Evolutionary conservation across 2,797 vertebrate species (phyloP).

Genomic region (Pterois miles): DNA sequence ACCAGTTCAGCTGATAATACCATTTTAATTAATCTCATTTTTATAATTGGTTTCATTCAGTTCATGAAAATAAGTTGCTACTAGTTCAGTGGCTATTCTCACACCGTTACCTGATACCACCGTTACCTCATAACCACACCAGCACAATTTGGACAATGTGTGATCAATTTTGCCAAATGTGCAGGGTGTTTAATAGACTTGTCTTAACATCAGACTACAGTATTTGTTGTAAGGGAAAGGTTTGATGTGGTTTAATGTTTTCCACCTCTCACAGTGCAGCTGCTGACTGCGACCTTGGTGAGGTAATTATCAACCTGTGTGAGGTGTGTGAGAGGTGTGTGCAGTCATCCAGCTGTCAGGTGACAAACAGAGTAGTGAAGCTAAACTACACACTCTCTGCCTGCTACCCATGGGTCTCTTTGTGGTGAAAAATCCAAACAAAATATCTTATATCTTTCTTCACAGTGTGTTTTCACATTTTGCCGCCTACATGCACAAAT

Average conservation of each 20-base stretch:
- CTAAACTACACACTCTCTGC: neutral
- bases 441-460: neutral
- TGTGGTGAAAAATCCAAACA: neutral
- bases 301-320: constrained; percentile 31
- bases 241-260: neutral
- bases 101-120: no score
- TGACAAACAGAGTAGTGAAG: constrained; percentile 11
- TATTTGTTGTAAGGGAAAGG: neutral
- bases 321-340: neutral
- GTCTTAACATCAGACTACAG: no score
- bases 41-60: no score
- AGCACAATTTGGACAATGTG: no score
- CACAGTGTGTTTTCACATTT: neutral
- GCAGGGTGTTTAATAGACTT: no score
- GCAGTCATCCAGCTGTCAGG: constrained; percentile 17
- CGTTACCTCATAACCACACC: no score
- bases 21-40: no score
- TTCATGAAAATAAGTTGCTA: no score
- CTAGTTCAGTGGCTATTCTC: no score
- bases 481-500: neutral
- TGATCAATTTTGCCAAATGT: no score
- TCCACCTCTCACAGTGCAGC: neutral
- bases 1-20: no score
- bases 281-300: neutral
- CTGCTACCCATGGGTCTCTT: neutral